Conservation (phyloP, 2,888 invertebrate species). For the Lymantria dispar region DNA sequence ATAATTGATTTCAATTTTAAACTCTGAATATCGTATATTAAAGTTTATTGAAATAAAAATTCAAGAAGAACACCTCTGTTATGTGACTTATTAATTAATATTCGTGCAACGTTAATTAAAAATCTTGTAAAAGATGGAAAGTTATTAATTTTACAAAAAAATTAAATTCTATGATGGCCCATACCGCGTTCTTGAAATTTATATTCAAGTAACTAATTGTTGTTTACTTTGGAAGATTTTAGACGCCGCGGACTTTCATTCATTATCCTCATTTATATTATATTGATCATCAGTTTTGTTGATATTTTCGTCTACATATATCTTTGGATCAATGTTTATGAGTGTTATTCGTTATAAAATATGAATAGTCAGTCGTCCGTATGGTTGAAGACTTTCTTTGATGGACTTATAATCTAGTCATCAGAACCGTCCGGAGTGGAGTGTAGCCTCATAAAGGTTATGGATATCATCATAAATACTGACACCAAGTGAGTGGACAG, state of each 20-base stretch:
- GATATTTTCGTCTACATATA: not conserved
- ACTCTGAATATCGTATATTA: not conserved
- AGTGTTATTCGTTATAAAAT: too few relatives aligned
- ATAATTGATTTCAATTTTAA: too few relatives aligned
- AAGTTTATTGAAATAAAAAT: not conserved
- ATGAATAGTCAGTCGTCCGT: too few relatives aligned
- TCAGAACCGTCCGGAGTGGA: too few relatives aligned
- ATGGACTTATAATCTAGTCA: too few relatives aligned
- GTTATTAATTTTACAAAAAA: slow-evolving; percentile 21
- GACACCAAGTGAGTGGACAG: too few relatives aligned
- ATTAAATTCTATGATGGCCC: slow-evolving; percentile 13
- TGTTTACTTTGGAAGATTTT: slow-evolving; percentile 6
- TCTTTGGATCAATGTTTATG: too few relatives aligned
- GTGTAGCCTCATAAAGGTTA: too few relatives aligned
- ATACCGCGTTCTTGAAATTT: slow-evolving; percentile 14
- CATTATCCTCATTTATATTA: not conserved
- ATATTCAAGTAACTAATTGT: slow-evolving; percentile 18
- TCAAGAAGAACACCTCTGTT: not conserved
- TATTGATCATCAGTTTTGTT: not conserved
- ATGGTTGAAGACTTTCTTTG: too few relatives aligned
- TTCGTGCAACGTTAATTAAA: slow-evolving; percentile 21
- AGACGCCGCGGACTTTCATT: not conserved
- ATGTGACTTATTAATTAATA: slow-evolving; percentile 16
- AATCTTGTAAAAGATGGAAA: slow-evolving; percentile 14
- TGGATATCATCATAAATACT: too few relatives aligned